phyloP scores from a whole-genome alignment of 1,140 invertebrate species.

The Papilio polytes region DNA sequence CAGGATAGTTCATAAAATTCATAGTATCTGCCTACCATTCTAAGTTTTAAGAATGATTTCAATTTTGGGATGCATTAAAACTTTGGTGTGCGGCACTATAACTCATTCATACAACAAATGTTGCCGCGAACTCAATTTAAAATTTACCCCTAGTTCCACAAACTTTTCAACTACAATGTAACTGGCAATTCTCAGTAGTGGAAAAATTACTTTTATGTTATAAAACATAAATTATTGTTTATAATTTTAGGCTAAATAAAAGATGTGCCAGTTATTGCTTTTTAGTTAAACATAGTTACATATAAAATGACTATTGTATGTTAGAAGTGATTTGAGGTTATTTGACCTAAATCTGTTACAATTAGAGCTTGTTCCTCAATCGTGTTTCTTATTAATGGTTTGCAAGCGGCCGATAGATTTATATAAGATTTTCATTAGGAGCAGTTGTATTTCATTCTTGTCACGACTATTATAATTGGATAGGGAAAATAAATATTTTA shows the following conservation, averaged over 20 bases:
- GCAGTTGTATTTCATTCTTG: conserved; percentile 8
- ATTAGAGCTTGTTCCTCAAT: conserved; percentile 51
- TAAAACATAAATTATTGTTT: too few species aligned
- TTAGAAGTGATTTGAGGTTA: not conserved
- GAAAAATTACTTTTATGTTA: not conserved
- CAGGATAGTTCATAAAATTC: not conserved
- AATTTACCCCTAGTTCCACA: not conserved
- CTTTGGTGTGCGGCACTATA: not conserved
- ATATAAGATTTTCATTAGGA: conserved; percentile 30
- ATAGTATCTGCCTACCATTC: not conserved
- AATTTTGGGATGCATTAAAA: not conserved
- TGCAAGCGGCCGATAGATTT: conserved; percentile 37
- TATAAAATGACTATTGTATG: not conserved
- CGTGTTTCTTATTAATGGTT: conserved; percentile 57
- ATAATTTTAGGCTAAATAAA: too few species aligned
- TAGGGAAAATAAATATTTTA: conserved; percentile 38
- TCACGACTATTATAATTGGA: conserved; percentile 31
- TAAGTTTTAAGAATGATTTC: not conserved
- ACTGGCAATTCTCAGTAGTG: not conserved
- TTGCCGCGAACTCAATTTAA: conserved; percentile 25
- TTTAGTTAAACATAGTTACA: too few species aligned
- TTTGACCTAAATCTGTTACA: conserved; percentile 57
- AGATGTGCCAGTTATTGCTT: too few species aligned
- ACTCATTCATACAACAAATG: conserved; percentile 2
- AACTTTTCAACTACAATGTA: conserved; percentile 4